Conservation (phyloP, 2,113 vertebrate genomes). For the Mugil cephalus region DNA sequence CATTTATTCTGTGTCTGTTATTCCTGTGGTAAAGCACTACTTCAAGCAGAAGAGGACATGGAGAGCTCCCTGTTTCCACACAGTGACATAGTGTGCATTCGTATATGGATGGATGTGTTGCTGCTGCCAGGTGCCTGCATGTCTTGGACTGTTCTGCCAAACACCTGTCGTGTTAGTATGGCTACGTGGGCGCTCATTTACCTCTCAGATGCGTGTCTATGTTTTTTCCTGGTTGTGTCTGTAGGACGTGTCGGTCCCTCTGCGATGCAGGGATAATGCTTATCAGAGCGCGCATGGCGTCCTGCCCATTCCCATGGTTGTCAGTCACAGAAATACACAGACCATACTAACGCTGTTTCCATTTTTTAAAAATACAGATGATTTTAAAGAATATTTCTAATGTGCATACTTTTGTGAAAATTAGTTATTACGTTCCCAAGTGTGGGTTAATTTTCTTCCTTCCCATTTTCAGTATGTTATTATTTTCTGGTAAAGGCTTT, state of each 20-base stretch:
- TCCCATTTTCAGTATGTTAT: background rate
- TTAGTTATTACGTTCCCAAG: no score
- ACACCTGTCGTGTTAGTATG: slow-evolving; percentile 32
- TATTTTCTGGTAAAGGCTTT: background rate
- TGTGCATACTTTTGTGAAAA: no score
- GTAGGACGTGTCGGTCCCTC: slow-evolving; percentile 47
- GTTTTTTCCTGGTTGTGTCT: slow-evolving; percentile 25
- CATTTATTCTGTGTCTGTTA: no score
- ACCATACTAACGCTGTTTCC: no score
- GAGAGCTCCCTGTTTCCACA: no score
- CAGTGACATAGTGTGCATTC: no score
- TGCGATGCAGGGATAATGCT: slow-evolving; percentile 30
- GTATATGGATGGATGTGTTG: background rate
- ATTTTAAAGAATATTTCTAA: no score
- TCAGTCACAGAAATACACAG: no score
- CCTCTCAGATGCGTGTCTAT: background rate
- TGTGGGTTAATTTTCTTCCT: no score
- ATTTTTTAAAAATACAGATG: no score
- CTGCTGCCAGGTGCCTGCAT: background rate
- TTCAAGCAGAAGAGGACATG: no score
- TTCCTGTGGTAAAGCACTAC: no score
- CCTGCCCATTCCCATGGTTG: slow-evolving; percentile 19
- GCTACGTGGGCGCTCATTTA: slow-evolving; percentile 4
- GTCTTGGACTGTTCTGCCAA: background rate
- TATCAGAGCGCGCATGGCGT: slow-evolving; percentile 32